These are phyloP conservation scores for Aphaenogaster rudis DNA, from an alignment of 1,140 invertebrate genomes.

Conservation along the genomic window DNA sequence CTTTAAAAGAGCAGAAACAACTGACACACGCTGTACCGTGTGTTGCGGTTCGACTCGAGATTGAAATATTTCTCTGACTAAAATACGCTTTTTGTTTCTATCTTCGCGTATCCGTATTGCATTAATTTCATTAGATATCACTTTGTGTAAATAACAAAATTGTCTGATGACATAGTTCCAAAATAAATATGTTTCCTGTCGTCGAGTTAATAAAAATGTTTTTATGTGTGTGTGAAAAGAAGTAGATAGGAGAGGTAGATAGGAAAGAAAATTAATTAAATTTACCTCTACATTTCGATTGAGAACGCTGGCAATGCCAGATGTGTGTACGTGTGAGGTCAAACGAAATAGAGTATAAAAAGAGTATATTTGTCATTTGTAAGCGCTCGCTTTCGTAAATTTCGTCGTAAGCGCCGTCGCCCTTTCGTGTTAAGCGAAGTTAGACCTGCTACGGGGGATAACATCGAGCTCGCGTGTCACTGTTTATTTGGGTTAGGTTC, in stretches of 20 bases:
- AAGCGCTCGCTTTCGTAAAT: conserved; percentile 40
- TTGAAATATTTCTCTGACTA: neutral
- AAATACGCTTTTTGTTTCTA: neutral
- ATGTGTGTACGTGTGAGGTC: neutral
- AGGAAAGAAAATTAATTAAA: conserved; percentile 8
- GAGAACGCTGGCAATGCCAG: neutral
- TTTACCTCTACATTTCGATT: neutral
- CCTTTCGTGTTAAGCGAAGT: conserved; percentile 66
- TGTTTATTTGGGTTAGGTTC: conserved; percentile 74
- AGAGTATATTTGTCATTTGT: neutral
- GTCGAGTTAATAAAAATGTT: neutral
- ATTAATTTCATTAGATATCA: neutral
- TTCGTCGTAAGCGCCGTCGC: conserved; percentile 22
- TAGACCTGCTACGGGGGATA: conserved; percentile 64
- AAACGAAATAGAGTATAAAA: neutral
- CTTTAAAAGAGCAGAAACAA: conserved; percentile 3
- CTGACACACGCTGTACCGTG: neutral
- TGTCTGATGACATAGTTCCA: neutral
- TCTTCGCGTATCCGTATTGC: neutral
- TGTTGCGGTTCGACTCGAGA: neutral
- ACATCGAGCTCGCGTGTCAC: conserved; percentile 76
- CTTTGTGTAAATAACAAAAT: neutral
- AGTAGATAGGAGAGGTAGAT: too few relatives aligned
- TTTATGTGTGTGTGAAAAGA: neutral
- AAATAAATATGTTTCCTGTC: neutral